Evolutionary conservation across 2,888 invertebrate species (phyloP), one percentile per base, ranked within the genome.

Genomic region (Micropterix aruncella): DNA sequence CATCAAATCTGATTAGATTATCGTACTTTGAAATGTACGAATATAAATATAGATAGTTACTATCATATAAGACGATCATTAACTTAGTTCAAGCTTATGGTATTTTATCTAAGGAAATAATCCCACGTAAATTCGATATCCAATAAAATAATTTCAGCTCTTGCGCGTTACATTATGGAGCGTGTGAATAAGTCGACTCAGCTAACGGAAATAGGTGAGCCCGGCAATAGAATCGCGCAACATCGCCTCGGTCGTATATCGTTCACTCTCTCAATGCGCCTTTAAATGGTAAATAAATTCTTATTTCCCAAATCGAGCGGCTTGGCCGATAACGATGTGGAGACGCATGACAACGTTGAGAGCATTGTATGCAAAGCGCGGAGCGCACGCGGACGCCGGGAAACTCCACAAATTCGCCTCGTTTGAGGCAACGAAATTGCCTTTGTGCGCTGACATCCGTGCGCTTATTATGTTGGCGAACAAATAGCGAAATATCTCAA

Each of bases 311-410:
- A 27, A 27, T 27, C 19, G 44, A 48, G 18, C 44, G 50, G 47
- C 50, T 40, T 50, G n/a, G 46, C 47, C 50, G 47, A 50, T 50
- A 50, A 50, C 46, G 46, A 48, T 44, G 36, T 46, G 40, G 44
- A 45, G 49, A 49, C 46, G 46, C 40, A 39, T 36, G 40, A 44
- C 42, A 46, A 48, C 44, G 41, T 44, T 41, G 41, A 39, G 38
- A 36, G 48, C 44, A 50, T 50, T 50, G 48, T 50, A 50, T 50
- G 50, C 48, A 45, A 50, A 49, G 46, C 18, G 18, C 38, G 48
- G 46, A 16, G 18, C 38, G 17, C 18, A n/a, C 19, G 15, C 41
- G 19, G 44, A 19, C 39, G 19, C 41, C 41, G 41, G 5, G 27
- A 27, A 27, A 27, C 12, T 27, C 27, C 12, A 12, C 27, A 27